phyloP scores from a whole-genome alignment of 2,113 vertebrate species.

The Anhinga anhinga region DNA sequence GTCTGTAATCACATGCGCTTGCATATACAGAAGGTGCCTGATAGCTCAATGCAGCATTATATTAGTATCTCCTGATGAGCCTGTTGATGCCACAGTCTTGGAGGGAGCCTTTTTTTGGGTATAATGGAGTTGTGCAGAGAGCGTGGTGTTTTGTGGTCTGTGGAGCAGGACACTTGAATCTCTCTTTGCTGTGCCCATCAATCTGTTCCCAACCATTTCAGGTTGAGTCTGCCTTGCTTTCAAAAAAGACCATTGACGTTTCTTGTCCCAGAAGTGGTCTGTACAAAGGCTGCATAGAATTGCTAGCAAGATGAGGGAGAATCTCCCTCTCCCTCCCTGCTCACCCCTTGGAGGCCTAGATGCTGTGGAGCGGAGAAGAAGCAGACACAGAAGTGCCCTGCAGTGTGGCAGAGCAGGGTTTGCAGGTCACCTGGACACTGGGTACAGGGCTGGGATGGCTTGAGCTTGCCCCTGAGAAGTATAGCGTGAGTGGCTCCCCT shows the following conservation, averaged over 20 bases:
- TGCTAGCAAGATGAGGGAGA: background rate
- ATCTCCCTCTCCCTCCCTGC: background rate
- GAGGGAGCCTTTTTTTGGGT: background rate
- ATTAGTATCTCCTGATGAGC: background rate
- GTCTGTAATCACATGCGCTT: background rate
- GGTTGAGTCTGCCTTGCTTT: background rate
- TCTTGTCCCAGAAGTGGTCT: background rate
- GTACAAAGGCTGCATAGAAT: background rate
- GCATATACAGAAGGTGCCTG: background rate
- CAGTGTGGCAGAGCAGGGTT: background rate
- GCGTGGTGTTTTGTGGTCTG: background rate
- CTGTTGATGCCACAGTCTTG: background rate
- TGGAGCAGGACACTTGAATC: background rate
- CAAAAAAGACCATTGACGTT: background rate
- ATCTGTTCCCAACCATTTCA: background rate
- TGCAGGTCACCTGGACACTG: background rate
- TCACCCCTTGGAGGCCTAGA: background rate
- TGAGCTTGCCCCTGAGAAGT: background rate
- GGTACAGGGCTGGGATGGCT: background rate
- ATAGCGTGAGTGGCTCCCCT: background rate
- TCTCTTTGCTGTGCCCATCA: background rate
- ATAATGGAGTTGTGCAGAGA: background rate
- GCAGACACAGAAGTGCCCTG: background rate
- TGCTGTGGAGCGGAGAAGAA: background rate
- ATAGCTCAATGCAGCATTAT: background rate